Base-by-base conservation (phyloP, 2,797 vertebrate genomes). In the Chloroceryle inda region DNA sequence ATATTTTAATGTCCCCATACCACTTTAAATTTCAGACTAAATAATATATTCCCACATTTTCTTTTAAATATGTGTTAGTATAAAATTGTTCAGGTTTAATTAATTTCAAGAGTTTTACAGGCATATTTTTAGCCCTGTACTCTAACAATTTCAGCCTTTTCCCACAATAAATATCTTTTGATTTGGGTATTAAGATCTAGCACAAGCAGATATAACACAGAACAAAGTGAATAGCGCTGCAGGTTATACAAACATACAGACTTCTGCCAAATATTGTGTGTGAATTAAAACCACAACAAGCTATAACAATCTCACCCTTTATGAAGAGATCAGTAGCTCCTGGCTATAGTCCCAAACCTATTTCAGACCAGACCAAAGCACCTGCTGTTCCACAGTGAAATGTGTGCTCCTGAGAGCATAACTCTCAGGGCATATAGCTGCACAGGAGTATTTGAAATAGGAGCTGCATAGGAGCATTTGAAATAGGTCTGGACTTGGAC, bases 21-120 rank as follows among this genome's bases (percentile, higher is more conserved):
- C 4, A 84, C 19, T 73, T 23, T 62, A 62, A 62, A 87, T 89
- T 88, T 92, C 50, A 89, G 50, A 76, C 33, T 74, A 81, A 92
- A 86, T 53, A 82, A 59, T 44, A 44, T 21, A 62, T 72, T 83
- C 10, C 6, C 35, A 58, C 1, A 0, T 58, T 85, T 87, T 86
- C 29, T 53, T 88, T 85, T 84, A 76, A 76, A 79, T 74, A n/a
- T 31, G 9, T 52, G 8, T 10, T 17, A 52, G 10, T 47, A 52
- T 53, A 38, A 87, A 53, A 82, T 77, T 77, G 4, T 42, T 89
- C 31, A 52, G 2, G 3, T 63, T 87, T 13, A 21, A 63, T 87
- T 85, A 71, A 67, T 85, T 85, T 94, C 27, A 66, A 45, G 33
- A 76, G 49, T 37, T 79, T 79, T 93, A 67, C 47, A 52, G 44